These are phyloP conservation scores for Cyclopterus lumpus DNA, from an alignment of 2,797 vertebrate genomes.

Conservation along the genomic window DNA sequence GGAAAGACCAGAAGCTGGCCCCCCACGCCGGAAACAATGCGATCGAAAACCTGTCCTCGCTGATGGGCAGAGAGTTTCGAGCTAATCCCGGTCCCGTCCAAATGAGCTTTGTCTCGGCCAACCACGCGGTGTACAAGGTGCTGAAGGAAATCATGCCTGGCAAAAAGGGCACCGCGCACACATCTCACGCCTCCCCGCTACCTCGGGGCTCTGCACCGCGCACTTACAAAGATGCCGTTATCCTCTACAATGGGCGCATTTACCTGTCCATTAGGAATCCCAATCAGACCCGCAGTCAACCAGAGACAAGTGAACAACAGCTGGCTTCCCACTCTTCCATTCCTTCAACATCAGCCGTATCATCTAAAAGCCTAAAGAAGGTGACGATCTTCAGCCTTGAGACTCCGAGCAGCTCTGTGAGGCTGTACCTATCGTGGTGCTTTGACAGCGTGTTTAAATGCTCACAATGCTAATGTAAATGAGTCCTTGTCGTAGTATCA, in stretches of 20 bases:
- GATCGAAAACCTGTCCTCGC: not conserved
- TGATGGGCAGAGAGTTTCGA: not conserved
- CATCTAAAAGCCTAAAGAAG: conserved; percentile 24
- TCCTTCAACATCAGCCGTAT: not conserved
- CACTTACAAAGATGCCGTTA: conserved; percentile 29
- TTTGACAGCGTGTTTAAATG: too few species aligned
- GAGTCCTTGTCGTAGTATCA: too few species aligned
- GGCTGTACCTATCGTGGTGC: too few species aligned
- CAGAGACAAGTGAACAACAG: not conserved
- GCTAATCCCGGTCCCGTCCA: not conserved
- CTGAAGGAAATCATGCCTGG: conserved; percentile 42
- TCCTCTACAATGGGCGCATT: conserved; percentile 57
- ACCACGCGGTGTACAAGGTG: conserved; percentile 40
- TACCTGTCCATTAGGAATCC: conserved; percentile 66
- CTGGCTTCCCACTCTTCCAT: not conserved
- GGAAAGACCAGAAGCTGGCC: conserved; percentile 24
- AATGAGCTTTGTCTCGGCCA: conserved; percentile 66
- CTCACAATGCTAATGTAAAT: too few species aligned
- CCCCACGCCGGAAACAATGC: not conserved
- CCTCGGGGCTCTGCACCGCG: not conserved
- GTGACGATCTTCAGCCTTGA: conserved; percentile 26
- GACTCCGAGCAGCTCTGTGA: too few species aligned
- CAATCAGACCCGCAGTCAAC: not conserved
- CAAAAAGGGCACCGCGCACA: not conserved
- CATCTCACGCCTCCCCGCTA: fast-evolving